Evolutionary conservation across 2,797 vertebrate species (phyloP).

Genomic region (Crocidura indochinensis): DNA sequence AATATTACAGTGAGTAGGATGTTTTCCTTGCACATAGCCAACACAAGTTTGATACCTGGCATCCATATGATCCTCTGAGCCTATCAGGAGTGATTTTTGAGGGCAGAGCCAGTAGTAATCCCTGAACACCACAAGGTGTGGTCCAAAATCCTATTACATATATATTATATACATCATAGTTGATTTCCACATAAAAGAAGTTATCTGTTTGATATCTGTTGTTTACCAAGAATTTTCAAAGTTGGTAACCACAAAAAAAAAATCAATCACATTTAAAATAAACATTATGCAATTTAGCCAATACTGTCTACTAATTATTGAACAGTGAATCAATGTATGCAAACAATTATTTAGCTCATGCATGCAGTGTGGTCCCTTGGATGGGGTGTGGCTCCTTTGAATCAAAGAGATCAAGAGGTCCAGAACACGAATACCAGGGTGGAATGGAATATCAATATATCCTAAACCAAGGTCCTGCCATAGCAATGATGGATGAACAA

Average conservation of each 20-base stretch:
- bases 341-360: not conserved
- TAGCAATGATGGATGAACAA: not conserved
- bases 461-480: not conserved
- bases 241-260: conserved; percentile 3
- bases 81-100: too few species aligned
- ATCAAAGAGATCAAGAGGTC: not conserved
- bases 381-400: not conserved
- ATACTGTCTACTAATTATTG: not conserved
- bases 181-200: not conserved
- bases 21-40: too few species aligned
- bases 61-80: too few species aligned
- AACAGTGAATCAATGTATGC: not conserved
- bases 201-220: conserved; percentile 29
- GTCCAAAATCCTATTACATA: too few species aligned
- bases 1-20: too few species aligned
- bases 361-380: not conserved
- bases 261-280: conserved; percentile 26
- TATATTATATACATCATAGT: not conserved
- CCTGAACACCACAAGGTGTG: too few species aligned
- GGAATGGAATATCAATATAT: not conserved
- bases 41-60: too few species aligned
- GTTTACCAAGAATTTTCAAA: conserved; percentile 25
- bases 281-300: not conserved
- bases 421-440: not conserved
- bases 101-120: too few species aligned